A percentile compares a stretch with the other conserved stretches of the same genome.
phyloP scores from a whole-genome alignment of 1,140 invertebrate species.

The Anadara kagoshimensis region DNA sequence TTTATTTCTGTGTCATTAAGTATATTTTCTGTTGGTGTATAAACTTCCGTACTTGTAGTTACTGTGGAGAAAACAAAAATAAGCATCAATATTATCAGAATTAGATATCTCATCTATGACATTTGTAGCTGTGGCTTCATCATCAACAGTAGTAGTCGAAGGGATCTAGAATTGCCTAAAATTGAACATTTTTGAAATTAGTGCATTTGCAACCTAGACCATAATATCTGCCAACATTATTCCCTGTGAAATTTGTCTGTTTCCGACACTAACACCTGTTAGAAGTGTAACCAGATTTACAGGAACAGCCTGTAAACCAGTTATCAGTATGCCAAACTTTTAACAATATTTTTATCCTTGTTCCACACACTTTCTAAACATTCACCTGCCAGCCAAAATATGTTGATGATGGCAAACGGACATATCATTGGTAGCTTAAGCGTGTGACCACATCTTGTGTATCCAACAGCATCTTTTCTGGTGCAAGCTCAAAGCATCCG shows the following conservation, averaged over 20 bases:
- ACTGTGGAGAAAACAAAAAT: no score
- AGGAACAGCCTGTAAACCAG: constrained; percentile 11
- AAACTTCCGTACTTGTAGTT: no score
- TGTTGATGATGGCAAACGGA: background rate
- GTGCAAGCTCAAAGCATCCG: constrained; percentile 8
- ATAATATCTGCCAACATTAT: no score
- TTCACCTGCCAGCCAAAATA: background rate
- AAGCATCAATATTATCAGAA: no score
- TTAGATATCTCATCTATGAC: no score
- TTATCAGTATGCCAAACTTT: background rate
- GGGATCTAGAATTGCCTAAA: no score
- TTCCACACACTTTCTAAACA: constrained; percentile 1
- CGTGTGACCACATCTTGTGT: constrained; percentile 5
- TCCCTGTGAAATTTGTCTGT: background rate
- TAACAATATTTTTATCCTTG: background rate
- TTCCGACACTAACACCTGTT: constrained; percentile 3
- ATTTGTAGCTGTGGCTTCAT: no score
- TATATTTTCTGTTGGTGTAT: no score
- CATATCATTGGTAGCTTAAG: background rate
- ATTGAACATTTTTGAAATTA: constrained; percentile 1
- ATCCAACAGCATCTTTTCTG: constrained; percentile 6
- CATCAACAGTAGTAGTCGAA: no score
- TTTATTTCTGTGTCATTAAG: no score
- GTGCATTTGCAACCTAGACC: constrained; percentile 4
- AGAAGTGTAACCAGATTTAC: background rate